These are phyloP conservation scores for Cephonodes hylas DNA, from an alignment of 2,888 invertebrate genomes.

Conservation along the genomic window DNA sequence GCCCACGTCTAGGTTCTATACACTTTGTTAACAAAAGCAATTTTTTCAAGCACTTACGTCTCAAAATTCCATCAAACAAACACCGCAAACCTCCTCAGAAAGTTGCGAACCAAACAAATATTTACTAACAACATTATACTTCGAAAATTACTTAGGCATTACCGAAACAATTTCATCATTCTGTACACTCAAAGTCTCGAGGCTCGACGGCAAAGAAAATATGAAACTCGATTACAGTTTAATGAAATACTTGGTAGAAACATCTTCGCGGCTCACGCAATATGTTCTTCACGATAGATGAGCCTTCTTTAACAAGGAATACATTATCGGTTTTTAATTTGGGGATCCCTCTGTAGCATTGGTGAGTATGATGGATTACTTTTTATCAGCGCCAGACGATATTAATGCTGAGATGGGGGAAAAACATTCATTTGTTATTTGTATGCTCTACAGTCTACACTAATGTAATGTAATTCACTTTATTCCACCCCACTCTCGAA, in stretches of 20 bases:
- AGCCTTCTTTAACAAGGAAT: constrained; percentile 19
- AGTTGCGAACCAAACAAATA: neutral
- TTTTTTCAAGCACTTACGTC: no score
- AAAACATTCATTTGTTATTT: neutral
- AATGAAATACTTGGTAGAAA: constrained; percentile 13
- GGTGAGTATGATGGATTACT: neutral
- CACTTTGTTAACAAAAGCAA: no score
- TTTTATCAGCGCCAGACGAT: neutral
- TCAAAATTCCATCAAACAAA: neutral
- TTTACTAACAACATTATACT: neutral
- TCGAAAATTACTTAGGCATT: neutral
- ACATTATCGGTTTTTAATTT: constrained; percentile 11
- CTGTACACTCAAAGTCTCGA: neutral
- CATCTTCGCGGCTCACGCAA: constrained; percentile 21
- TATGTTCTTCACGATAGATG: constrained; percentile 27
- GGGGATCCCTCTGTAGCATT: neutral
- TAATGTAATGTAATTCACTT: no score
- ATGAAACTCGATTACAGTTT: neutral
- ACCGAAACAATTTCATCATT: neutral
- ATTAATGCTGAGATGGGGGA: no score
- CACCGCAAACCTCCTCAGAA: neutral
- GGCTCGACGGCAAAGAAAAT: neutral
- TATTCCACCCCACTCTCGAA: no score
- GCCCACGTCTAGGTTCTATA: no score
- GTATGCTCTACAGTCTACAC: no score